phyloP scores from a whole-genome alignment of 1,140 invertebrate species.

The Mizuhopecten yessoensis region DNA sequence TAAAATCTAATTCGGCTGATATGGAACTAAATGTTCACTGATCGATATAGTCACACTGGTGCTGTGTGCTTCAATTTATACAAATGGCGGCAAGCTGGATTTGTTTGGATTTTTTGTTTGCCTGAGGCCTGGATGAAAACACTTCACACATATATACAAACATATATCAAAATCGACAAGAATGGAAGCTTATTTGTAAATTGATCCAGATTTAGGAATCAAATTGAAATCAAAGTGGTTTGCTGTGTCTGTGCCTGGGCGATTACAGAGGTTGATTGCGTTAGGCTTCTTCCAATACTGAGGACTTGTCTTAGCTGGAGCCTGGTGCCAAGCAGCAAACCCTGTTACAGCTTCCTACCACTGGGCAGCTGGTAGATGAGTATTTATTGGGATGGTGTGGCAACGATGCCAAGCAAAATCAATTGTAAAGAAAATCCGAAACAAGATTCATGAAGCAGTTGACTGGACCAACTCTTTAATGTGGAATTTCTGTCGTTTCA shows the following conservation, averaged over 20 bases:
- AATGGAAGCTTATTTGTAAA: neutral
- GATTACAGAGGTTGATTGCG: neutral
- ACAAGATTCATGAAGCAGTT: too few species aligned
- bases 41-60: neutral
- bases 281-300: neutral
- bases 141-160: neutral
- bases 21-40: neutral
- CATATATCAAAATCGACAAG: neutral
- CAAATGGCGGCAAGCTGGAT: too few species aligned
- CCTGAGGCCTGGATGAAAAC: neutral
- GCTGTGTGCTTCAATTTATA: neutral
- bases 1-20: neutral
- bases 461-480: too few species aligned
- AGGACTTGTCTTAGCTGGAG: neutral
- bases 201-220: neutral
- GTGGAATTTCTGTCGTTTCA: too few species aligned
- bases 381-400: neutral
- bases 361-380: neutral
- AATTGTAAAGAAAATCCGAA: neutral
- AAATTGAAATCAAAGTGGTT: slow-evolving; percentile 14
- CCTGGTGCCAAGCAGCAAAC: neutral
- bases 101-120: neutral
- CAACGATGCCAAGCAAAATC: neutral
- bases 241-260: neutral
- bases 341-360: neutral